Evolutionary conservation across 2,797 vertebrate species (phyloP).

Genomic region (Semotilus atromaculatus): DNA sequence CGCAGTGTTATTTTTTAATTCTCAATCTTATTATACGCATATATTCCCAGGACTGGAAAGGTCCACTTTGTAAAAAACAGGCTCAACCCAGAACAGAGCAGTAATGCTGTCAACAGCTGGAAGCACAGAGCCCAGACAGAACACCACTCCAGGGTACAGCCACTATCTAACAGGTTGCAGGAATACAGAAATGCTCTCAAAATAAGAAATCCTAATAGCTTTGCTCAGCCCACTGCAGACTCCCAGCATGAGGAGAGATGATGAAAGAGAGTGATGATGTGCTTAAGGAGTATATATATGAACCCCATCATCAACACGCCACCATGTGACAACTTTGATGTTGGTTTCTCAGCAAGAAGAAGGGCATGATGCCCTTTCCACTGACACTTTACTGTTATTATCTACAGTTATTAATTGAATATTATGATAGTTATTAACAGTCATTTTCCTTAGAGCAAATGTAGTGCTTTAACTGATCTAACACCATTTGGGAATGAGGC

Average conservation of each 20-base stretch:
- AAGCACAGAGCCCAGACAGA: not conserved
- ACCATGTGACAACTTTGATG: not conserved
- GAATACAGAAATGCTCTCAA: conserved; percentile 6
- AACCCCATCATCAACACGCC: not conserved
- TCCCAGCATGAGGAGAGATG: conserved; percentile 1
- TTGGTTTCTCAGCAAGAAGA: not conserved
- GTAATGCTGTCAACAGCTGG: not conserved
- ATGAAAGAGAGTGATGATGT: conserved; percentile 39
- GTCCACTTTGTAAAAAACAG: not conserved
- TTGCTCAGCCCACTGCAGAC: not conserved
- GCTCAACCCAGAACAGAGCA: not conserved
- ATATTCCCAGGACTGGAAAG: not conserved
- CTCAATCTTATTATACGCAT: too few species aligned
- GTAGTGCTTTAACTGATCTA: not conserved
- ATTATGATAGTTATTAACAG: too few species aligned
- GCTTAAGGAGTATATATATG: not conserved
- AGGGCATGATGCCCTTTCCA: not conserved
- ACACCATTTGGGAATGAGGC: not conserved
- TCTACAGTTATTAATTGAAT: not conserved
- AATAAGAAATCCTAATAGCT: conserved; percentile 20
- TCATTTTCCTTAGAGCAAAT: not conserved
- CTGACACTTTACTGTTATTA: not conserved
- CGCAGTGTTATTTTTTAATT: not conserved
- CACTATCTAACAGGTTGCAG: conserved; percentile 13
- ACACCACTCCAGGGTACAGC: not conserved